A percentile compares a stretch with the other conserved stretches of the same genome.
Conservation (phyloP, 2,797 vertebrate species). For the Parauchenoglanis punctatus region DNA sequence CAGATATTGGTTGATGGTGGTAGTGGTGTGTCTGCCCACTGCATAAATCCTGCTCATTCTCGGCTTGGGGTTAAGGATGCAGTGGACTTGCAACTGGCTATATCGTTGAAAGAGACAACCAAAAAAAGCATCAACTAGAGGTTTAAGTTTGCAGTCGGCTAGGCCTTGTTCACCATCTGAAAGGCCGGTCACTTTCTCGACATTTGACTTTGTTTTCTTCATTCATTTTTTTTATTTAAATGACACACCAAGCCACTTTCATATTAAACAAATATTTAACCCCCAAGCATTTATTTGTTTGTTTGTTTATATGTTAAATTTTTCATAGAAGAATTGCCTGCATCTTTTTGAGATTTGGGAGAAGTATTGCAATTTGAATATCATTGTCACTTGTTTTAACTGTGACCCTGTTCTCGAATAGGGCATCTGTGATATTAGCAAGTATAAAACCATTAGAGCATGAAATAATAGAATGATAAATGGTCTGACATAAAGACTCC, state of each 20-base stretch:
- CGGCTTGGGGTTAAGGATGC: background rate
- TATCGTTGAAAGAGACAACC: background rate
- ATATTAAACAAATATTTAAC: background rate
- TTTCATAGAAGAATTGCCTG: background rate
- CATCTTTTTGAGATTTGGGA: background rate
- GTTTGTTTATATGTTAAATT: background rate
- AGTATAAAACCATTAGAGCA: conserved; percentile 5
- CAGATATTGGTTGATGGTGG: background rate
- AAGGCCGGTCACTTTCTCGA: background rate
- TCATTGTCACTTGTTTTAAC: background rate
- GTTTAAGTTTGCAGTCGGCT: background rate
- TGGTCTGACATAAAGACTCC: conserved; percentile 16
- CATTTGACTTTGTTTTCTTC: background rate
- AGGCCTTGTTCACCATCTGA: background rate
- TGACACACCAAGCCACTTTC: background rate
- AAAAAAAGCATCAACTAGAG: background rate
- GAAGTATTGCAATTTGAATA: background rate
- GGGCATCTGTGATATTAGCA: background rate
- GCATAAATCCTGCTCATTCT: background rate
- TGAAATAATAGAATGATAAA: conserved; percentile 17
- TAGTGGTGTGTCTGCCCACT: background rate
- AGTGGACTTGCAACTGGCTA: background rate
- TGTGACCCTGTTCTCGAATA: background rate
- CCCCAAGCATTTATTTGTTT: background rate
- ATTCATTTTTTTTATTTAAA: background rate